Evolutionary conservation across 2,113 vertebrate genomes (phyloP).

Genomic region (Hydrolagus affinis): DNA sequence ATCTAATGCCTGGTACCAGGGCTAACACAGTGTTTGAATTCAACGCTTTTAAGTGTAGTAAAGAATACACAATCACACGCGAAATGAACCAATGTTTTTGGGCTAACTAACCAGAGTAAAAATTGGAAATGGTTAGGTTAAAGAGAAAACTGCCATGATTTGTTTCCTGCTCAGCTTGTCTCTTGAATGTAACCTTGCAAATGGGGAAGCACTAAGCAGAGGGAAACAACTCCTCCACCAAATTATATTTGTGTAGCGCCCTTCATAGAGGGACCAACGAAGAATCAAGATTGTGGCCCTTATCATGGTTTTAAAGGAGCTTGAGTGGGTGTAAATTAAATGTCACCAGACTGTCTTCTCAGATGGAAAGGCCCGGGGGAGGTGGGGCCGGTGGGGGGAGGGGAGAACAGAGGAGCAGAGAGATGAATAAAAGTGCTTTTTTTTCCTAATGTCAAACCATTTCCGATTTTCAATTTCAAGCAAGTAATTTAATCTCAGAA

Average conservation of each 20-base stretch:
- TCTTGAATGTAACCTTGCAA: not conserved
- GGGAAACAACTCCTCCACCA: not conserved
- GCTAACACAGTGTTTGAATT: not conserved
- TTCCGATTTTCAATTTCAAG: no score
- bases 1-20: not conserved
- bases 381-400: no score
- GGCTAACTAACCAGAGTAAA: not conserved
- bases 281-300: no score
- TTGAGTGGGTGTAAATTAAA: no score
- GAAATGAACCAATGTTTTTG: not conserved
- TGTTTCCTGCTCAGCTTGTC: not conserved
- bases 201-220: no score
- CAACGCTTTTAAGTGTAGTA: not conserved
- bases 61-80: not conserved
- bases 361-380: no score
- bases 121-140: not conserved
- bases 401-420: no score
- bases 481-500: no score
- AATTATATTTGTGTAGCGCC: not conserved
- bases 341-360: no score
- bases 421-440: no score
- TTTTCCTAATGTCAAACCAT: no score
- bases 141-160: constrained; percentile 1
- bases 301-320: no score
- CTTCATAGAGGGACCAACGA: not conserved